Evolutionary conservation across 2,797 vertebrate genomes (phyloP), one percentile per base, ranked within the genome.

Genomic region (Etheostoma perlongum): DNA sequence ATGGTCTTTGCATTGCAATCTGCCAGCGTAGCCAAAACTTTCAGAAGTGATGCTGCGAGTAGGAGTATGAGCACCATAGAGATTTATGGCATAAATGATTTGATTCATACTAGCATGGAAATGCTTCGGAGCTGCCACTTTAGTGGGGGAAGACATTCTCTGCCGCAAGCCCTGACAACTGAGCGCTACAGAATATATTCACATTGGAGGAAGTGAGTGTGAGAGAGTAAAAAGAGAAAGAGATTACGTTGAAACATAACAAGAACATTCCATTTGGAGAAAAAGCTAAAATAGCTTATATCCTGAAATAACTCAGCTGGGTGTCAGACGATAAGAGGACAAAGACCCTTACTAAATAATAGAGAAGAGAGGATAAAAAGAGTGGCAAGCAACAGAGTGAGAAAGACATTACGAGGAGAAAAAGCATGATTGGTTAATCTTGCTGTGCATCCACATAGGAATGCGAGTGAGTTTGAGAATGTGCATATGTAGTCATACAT

Each of bases 251-350:
- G 67, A 86, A 86, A 83, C 82, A 77, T 80, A 86, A 94, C 94
- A 94, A 90, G 95, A 74, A 93, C 94, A 95, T 89, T 93, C 93
- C 92, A 95, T 95, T 95, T 93, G 68, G 85, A 84, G 83, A 83
- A 67, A 57, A 81, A 81, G 81, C 80, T 83, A 81, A 91, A 94
- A 91, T 85, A 91, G 80, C 76, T 74, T 74, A 87, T 85, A 82
- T 57, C 80, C 89, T 76, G 74, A 85, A 90, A 91, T 90, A 88
- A 88, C 90, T 86, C 80, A 77, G 70, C 65, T 74, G 76, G 79
- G 87, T 84, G 82, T 89, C 84, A 84, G 85, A 83, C 33, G 83
- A 88, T 83, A 85, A 89, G 86, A 88, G 76, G 89, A 87, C 83
- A 90, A 91, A 92, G 84, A 84, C 74, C 64, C 76, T 77, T 68